Base-by-base conservation (phyloP, 2,797 vertebrate species). In the Acipenser ruthenus region DNA sequence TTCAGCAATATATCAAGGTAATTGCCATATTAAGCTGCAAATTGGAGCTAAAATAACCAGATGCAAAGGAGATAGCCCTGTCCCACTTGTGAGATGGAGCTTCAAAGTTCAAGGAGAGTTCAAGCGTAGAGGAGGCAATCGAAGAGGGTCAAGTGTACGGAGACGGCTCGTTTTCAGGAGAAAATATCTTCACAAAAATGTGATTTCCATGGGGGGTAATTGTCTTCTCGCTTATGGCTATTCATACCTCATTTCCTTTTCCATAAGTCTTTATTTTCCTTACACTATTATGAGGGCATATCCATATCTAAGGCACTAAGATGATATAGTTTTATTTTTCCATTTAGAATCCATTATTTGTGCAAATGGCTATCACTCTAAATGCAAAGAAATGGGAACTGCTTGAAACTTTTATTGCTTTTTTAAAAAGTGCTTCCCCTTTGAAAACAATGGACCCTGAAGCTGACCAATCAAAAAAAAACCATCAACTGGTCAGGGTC, bases 21-120 rank as follows among this genome's bases (percentile, higher is more conserved):
- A 97, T 93, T 92, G 91, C 91, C 86, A 81, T 90, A 95, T 95
- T 94, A 95, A 87, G 84, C 88, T 84, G 89, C 87, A 95, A 94
- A 95, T 92, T 93, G 91, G 88, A 94, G 89, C 88, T 95, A 94
- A 94, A 95, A 95, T 93, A 96, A 96, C 89, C 92, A 94, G 93
- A 96, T 96, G 91, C 92, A 91, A 93, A 93, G 87, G 88, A 93
- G 92, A 94, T 90, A 87, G 88, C 85, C 79, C 48, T 85, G 88
- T 90, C 90, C 83, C 77, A 81, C 86, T 89, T 84, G 82, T 75
- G 86, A 81, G 83, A 89, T 83, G 80, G 84, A 90, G 89, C 86
- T 87, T 86, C 86, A 83, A 90, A 93, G 95, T 97, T 97, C 96
- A 98, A 96, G 93, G 93, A 93, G 94, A 98, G 96, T 97, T 98